These are phyloP conservation scores for Crotophaga sulcirostris DNA, from an alignment of 2,113 vertebrate species.

Conservation along the genomic window DNA sequence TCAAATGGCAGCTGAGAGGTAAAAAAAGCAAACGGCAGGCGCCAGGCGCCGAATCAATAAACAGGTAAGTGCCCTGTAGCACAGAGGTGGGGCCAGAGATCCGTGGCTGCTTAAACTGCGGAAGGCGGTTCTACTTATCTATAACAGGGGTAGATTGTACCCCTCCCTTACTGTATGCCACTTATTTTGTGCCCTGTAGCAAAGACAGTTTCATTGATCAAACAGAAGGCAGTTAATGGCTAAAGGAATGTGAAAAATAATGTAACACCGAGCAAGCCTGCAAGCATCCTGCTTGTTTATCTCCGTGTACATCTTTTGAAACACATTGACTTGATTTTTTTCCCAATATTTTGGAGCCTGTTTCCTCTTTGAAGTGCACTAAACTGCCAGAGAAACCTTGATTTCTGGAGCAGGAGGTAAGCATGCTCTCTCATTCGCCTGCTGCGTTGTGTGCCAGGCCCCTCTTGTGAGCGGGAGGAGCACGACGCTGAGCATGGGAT, in stretches of 20 bases:
- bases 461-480: background rate
- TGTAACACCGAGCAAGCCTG: rapidly evolving
- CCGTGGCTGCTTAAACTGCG: background rate
- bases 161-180: background rate
- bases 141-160: background rate
- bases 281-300: background rate
- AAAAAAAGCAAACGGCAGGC: background rate
- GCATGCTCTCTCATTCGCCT: rapidly evolving
- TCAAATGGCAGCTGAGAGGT: background rate
- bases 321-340: background rate
- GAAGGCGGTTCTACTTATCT: background rate
- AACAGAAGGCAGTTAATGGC: background rate
- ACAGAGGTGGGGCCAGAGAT: background rate
- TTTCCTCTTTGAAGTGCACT: background rate
- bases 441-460: rapidly evolving
- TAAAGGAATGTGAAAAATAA: background rate
- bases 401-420: background rate
- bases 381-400: background rate
- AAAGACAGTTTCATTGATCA: background rate
- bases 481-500: rapidly evolving
- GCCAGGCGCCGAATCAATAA: background rate
- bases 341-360: background rate
- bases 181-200: background rate
- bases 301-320: background rate
- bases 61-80: background rate